Evolutionary conservation across 2,888 invertebrate genomes (phyloP).

Genomic region (Drosophila stalkeri): DNA sequence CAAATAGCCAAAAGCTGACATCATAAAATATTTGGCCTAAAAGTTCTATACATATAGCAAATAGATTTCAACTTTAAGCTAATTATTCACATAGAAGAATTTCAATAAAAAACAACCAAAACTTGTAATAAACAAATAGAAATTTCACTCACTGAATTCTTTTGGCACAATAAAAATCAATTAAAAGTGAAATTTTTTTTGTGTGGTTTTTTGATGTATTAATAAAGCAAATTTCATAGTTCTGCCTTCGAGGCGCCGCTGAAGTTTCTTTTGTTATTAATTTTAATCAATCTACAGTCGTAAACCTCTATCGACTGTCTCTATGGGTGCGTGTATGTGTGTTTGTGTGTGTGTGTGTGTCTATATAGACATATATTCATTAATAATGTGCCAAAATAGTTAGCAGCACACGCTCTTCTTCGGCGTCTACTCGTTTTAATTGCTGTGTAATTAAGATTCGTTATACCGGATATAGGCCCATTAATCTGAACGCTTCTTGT

Average conservation of each 20-base stretch:
- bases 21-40: slow-evolving; percentile 36
- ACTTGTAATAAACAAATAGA: slow-evolving; percentile 1
- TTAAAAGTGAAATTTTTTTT: slow-evolving; percentile 65
- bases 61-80: slow-evolving; percentile 37
- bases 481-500: slow-evolving; percentile 57
- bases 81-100: slow-evolving; percentile 21
- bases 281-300: slow-evolving; percentile 40
- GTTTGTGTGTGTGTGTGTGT: not conserved
- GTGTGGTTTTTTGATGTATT: slow-evolving; percentile 30
- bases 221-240: slow-evolving; percentile 52
- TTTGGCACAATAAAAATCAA: slow-evolving; percentile 67
- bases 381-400: slow-evolving; percentile 60
- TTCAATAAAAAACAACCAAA: slow-evolving; percentile 12
- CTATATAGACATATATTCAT: slow-evolving; percentile 50
- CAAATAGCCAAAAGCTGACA: slow-evolving; percentile 35
- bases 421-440: slow-evolving; percentile 32
- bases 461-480: slow-evolving; percentile 70
- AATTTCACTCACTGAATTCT: slow-evolving; percentile 49
- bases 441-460: slow-evolving; percentile 72
- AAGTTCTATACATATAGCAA: not conserved
- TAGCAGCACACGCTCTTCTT: slow-evolving; percentile 56
- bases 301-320: slow-evolving; percentile 2
- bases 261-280: slow-evolving; percentile 25
- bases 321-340: not conserved
- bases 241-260: slow-evolving; percentile 23